Evolutionary conservation across 2,797 vertebrate genomes (phyloP), one percentile per base, ranked within the genome.

Genomic region (Decapterus maruadsi): DNA sequence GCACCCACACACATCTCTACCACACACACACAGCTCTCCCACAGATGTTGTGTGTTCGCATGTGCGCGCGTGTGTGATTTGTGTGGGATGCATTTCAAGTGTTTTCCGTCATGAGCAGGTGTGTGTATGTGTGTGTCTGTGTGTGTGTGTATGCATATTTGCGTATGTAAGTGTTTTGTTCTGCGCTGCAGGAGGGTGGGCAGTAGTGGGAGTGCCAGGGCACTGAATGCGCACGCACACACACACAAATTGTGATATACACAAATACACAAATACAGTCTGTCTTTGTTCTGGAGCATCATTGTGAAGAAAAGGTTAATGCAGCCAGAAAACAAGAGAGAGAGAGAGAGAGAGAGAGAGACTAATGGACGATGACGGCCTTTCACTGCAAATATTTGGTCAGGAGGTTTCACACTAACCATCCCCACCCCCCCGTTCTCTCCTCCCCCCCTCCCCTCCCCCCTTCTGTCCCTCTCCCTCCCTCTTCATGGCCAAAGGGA

Each of bases 381-480:
- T 91, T 92, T 93, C 87, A 90, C 62, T 72, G 80, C 80, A 90
- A 91, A 91, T 92, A 91, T 93, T 90, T 92, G 84, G 59, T 89
- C 6, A 48, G 65, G 73, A 77, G 81, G 64, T 82, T 77, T 86
- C 80, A 78, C 62, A 71, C 75, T 57, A 62, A 74, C 60, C 78
- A 76, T 20, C 81, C 77, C 80, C 51, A 69, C 82, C 77, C 82
- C 77, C 81, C 26, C 26, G 58, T 12, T 54, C 51, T 56, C 70
- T 58, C 36, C 55, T 43, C 56, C 29, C 36, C 50, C 17, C 68
- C 58, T 76, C 50, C 17, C 68, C 58, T 76, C 81, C 77, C 80
- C 72, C 80, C 55, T 12, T 50, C 54, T 58, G 68, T 57, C 36
- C 46, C 55, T 48, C 55, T 38, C 36, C 46, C 17, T 11, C 63